Conservation (phyloP, 2,797 vertebrate genomes). For the Lagodon rhomboides region DNA sequence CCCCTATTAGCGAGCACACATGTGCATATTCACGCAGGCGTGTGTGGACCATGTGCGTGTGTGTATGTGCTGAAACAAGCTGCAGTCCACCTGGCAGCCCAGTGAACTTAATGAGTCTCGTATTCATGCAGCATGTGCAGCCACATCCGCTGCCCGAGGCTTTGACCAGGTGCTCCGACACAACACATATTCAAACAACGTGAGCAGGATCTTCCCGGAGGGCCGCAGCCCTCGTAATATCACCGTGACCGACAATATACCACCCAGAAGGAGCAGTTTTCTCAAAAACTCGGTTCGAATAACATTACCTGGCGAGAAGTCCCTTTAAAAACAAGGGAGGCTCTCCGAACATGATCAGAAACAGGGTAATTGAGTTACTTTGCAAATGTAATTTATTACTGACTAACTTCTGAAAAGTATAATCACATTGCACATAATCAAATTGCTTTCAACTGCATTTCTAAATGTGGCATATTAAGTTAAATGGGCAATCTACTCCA, state of each 20-base stretch:
- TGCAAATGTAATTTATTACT: constrained; percentile 37
- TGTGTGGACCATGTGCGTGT: constrained; percentile 29
- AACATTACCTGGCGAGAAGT: constrained; percentile 19
- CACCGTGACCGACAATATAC: constrained; percentile 40
- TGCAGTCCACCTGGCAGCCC: constrained; percentile 76
- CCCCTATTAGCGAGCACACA: constrained; percentile 46
- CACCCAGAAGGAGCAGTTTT: constrained; percentile 60
- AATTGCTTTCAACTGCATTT: constrained; percentile 27
- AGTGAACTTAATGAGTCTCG: constrained; percentile 71
- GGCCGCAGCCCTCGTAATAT: constrained; percentile 44
- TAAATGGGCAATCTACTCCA: constrained; percentile 19
- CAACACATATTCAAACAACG: constrained; percentile 57
- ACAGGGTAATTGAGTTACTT: constrained; percentile 28
- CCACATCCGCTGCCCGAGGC: constrained; percentile 66
- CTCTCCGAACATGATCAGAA: constrained; percentile 19
- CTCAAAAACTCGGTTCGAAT: constrained; percentile 33
- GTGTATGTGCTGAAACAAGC: constrained; percentile 45
- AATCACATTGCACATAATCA: constrained; percentile 27
- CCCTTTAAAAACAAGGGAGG: constrained; percentile 10
- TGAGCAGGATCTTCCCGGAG: constrained; percentile 51
- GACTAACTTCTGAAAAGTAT: constrained; percentile 23
- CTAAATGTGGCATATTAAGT: constrained; percentile 20
- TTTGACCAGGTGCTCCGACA: constrained; percentile 74
- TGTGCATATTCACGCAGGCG: constrained; percentile 35
- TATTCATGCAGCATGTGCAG: constrained; percentile 65